These are phyloP conservation scores for Enteromius mattozi DNA, from an alignment of 2,797 vertebrate species.

Conservation along the genomic window DNA sequence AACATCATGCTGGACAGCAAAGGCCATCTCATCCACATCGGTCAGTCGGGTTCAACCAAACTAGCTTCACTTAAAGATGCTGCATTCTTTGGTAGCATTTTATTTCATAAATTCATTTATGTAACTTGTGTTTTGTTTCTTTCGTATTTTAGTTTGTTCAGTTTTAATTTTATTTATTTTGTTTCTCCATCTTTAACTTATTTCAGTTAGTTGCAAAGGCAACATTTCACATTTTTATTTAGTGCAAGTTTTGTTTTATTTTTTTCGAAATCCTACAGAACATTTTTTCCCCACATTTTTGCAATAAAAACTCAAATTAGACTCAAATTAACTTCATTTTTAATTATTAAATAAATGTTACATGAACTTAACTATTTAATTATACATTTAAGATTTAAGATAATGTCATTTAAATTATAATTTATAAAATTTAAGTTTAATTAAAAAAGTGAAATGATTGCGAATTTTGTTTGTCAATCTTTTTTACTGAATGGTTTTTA, in stretches of 20 bases:
- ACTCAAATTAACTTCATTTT: not conserved
- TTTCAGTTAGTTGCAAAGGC: not conserved
- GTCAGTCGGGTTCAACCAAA: slow-evolving; percentile 72
- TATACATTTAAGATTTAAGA: not conserved
- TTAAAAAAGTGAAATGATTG: not conserved
- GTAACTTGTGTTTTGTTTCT: not conserved
- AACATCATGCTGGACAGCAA: slow-evolving; percentile 99
- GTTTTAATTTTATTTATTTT: not conserved
- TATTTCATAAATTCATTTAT: not conserved
- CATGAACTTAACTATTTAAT: not conserved
- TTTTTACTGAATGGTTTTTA: not conserved
- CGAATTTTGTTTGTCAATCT: not conserved
- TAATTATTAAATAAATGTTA: not conserved
- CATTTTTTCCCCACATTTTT: not conserved
- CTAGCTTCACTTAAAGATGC: not conserved
- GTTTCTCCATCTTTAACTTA: not conserved
- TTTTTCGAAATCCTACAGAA: not conserved
- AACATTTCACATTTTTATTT: not conserved
- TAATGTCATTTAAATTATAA: not conserved
- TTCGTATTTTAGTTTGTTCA: not conserved
- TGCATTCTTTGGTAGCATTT: not conserved
- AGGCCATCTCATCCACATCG: slow-evolving; percentile 96
- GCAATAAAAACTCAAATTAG: not conserved
- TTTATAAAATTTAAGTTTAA: too few species aligned
- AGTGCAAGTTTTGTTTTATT: not conserved